Evolutionary conservation across 2,888 invertebrate species (phyloP).

Genomic region (Amphipyra tragopoginis): DNA sequence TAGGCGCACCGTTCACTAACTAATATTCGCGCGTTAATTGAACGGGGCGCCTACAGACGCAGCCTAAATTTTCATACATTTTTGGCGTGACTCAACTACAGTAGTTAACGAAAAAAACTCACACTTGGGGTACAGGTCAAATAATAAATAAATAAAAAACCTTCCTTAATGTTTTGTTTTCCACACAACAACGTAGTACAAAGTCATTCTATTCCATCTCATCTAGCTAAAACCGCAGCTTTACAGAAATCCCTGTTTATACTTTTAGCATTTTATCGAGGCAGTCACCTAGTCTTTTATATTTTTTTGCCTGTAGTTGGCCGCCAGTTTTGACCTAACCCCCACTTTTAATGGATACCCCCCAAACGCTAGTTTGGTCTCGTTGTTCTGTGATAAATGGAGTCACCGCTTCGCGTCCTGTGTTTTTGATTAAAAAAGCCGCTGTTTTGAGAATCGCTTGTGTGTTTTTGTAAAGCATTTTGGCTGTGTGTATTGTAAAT

Average conservation of each 20-base stretch:
- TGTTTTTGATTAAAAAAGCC: slow-evolving; percentile 14
- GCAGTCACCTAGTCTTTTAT: neutral
- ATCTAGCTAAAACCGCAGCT: too few species aligned
- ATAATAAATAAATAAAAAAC: too few species aligned
- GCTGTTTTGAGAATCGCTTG: slow-evolving; percentile 11
- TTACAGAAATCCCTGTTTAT: neutral
- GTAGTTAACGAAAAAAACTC: too few species aligned
- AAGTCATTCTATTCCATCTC: too few species aligned
- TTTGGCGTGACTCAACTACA: too few species aligned
- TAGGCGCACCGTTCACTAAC: too few species aligned
- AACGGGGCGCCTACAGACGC: too few species aligned
- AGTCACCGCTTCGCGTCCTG: slow-evolving; percentile 1
- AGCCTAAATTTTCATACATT: too few species aligned
- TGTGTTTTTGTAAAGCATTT: neutral
- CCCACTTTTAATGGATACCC: slow-evolving; percentile 47
- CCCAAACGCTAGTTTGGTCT: slow-evolving; percentile 32
- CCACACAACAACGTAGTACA: too few species aligned
- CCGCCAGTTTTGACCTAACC: slow-evolving; percentile 31
- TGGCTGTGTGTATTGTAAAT: neutral
- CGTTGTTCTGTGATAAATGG: slow-evolving; percentile 34
- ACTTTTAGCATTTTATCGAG: slow-evolving; percentile 25
- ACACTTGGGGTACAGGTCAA: too few species aligned
- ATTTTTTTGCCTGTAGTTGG: slow-evolving; percentile 29
- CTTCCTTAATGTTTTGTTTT: too few species aligned
- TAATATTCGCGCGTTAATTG: too few species aligned